Evolutionary conservation across 1,140 invertebrate species (phyloP), one percentile per base, ranked within the genome.

Genomic region (Euschistus heros): DNA sequence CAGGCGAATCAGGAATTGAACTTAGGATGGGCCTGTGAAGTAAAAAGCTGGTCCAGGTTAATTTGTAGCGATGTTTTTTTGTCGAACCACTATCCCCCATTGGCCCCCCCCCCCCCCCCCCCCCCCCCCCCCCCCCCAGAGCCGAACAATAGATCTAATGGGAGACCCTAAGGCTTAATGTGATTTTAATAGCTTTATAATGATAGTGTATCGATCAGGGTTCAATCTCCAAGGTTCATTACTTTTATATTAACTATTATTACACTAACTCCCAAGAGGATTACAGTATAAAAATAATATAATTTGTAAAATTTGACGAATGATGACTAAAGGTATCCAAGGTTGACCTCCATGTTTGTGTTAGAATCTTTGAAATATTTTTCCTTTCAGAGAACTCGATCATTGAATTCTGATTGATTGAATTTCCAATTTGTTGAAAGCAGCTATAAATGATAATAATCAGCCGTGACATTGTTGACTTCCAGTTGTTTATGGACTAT

Each of bases 171-270:
- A 4, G n/a, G n/a, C 24, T 33, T 60, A 60, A 60, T 60, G 27
- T 60, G 27, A 60, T 37, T 26, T 60, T 60, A 60, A 60, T 60
- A 60, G 57, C 57, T 37, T 60, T 60, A 60, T 60, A 60, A 60
- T 60, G 57, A 60, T 60, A 60, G 24, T 10, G 27, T 15, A 60
- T 60, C 57, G 57, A 60, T 60, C 57, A 60, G 22, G 27, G 57
- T 27, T 60, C 57, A 60, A 60, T 60, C 57, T 37, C 33, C 2
- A 13, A n/a, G 6, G 6, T 54, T 54, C 52, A 54, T 54, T 54
- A 54, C 52, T 54, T 54, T 54, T 54, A n/a, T 54, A 54, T 54
- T 54, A 54, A 54, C 52, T 24, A 54, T 54, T 54, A 54, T 54
- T 54, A 54, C 52, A 8, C 52, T 54, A 6, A 30, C 27, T 30